phyloP scores from a whole-genome alignment of 2,113 vertebrate species.

The Coturnix japonica region DNA sequence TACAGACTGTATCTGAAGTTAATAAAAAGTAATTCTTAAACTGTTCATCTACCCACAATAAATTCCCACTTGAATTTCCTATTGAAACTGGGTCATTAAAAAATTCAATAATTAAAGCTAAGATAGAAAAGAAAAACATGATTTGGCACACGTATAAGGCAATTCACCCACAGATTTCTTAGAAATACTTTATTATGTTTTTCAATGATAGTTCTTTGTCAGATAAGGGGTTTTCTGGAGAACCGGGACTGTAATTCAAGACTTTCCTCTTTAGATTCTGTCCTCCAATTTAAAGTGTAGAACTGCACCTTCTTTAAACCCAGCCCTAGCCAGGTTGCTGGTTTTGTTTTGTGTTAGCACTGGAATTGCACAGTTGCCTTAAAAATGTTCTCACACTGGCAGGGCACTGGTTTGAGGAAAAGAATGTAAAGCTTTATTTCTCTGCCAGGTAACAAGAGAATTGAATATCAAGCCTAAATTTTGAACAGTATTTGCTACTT shows the following conservation, averaged over 20 bases:
- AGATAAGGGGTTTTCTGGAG: not conserved
- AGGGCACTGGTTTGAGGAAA: not conserved
- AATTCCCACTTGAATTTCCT: not conserved
- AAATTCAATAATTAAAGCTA: not conserved
- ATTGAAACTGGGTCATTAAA: not conserved
- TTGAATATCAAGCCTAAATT: not conserved
- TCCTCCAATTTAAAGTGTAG: not conserved
- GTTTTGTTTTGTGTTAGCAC: not conserved
- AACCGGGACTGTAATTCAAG: not conserved
- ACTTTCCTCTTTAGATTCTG: not conserved
- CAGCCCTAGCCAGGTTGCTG: not conserved
- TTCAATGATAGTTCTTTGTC: not conserved
- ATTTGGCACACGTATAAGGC: not conserved
- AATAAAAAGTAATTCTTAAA: not conserved
- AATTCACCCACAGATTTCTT: not conserved
- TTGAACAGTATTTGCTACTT: not conserved
- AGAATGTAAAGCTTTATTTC: not conserved
- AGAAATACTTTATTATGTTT: constrained; percentile 15
- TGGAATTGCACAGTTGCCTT: not conserved
- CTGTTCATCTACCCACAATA: not conserved
- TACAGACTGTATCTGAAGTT: not conserved
- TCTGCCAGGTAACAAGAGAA: not conserved
- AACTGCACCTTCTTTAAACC: not conserved
- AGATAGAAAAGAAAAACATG: not conserved
- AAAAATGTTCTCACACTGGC: not conserved